phyloP scores from a whole-genome alignment of 2,888 invertebrate genomes.

The Sarcophaga carnaria region DNA sequence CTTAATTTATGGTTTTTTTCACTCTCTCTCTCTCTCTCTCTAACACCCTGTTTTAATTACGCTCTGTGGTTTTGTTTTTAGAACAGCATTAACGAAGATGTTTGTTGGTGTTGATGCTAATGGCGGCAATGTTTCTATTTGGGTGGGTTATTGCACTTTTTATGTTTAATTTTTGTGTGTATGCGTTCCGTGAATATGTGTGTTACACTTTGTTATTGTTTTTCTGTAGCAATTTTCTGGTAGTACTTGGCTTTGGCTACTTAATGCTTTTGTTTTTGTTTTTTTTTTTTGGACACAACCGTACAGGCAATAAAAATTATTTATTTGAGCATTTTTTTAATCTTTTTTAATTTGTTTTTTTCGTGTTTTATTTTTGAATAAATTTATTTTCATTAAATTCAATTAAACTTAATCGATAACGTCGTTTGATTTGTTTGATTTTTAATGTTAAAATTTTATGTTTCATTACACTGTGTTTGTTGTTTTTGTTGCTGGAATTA shows the following conservation, averaged over 20 bases:
- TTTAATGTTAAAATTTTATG: slow-evolving; percentile 61
- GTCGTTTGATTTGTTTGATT: slow-evolving; percentile 67
- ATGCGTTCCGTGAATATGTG: not conserved
- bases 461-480: slow-evolving; percentile 64
- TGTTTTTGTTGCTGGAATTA: slow-evolving; percentile 5
- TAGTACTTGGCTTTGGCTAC: not conserved
- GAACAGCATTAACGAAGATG: not conserved
- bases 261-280: slow-evolving; percentile 31
- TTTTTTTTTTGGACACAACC: slow-evolving; percentile 46
- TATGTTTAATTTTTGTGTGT: slow-evolving; percentile 24
- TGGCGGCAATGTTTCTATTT: not conserved
- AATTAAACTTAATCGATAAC: slow-evolving; percentile 70
- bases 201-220: not conserved
- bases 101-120: not conserved
- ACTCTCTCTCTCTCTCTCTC: no score
- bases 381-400: slow-evolving; percentile 72
- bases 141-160: slow-evolving; percentile 66
- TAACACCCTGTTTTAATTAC: not conserved
- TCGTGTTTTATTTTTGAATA: slow-evolving; percentile 50
- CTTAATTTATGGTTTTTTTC: not conserved
- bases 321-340: not conserved
- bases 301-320: slow-evolving; percentile 23
- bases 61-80: not conserved
- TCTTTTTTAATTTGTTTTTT: slow-evolving; percentile 1
- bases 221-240: not conserved